These are phyloP conservation scores for Microctenopoma steveboyesi DNA, from an alignment of 2,797 vertebrate genomes.

Conservation along the genomic window DNA sequence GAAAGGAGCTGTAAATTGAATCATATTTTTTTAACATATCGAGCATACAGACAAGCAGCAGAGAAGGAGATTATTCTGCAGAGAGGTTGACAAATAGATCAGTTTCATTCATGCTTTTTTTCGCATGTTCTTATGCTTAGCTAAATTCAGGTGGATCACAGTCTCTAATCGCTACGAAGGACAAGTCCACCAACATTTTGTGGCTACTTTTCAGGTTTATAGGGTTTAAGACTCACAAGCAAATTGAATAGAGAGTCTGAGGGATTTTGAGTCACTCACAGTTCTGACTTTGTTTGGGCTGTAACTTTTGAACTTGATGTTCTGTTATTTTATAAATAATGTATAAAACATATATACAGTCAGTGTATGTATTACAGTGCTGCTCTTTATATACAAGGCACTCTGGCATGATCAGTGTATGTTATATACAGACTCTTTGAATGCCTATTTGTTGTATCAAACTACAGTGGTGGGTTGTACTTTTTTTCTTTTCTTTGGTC, in stretches of 20 bases:
- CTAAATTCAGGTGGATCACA: constrained; percentile 6
- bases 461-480: constrained; percentile 2
- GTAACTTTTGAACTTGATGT: too few relatives aligned
- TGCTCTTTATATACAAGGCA: too few relatives aligned
- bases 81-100: too few relatives aligned
- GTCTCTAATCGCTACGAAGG: neutral
- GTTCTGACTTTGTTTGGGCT: too few relatives aligned
- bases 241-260: neutral
- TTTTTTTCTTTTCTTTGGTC: constrained; percentile 4
- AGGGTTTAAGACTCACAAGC: constrained; percentile 5
- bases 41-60: constrained; percentile 3
- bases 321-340: too few relatives aligned
- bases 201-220: neutral
- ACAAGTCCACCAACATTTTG: neutral
- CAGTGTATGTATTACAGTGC: too few relatives aligned
- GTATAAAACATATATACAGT: too few relatives aligned
- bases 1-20: neutral
- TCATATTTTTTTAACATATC: neutral
- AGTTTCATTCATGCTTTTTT: neutral
- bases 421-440: too few relatives aligned
- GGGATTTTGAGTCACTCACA: neutral
- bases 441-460: constrained; percentile 23
- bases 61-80: constrained; percentile 1
- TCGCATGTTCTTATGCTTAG: too few relatives aligned
- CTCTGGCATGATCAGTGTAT: too few relatives aligned